Base-by-base conservation (phyloP, 1,140 invertebrate genomes). In the Brachionus angularis region DNA sequence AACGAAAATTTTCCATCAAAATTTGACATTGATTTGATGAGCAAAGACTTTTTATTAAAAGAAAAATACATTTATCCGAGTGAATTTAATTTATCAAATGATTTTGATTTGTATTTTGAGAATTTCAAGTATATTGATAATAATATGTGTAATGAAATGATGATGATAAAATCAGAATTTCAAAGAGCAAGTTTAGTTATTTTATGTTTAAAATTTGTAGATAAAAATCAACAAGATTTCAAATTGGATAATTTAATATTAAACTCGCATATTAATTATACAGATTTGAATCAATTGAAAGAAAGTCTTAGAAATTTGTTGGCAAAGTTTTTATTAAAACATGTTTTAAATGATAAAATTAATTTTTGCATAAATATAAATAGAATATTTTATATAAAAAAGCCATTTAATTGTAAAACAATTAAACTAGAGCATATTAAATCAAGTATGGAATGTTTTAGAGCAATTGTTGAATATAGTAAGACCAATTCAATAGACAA, bases 351-450 rank as follows among this genome's bases (percentile, higher is more conserved):
- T 8, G 53, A 58, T 10, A 36, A 36, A 42, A 58, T n/a, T n/a
- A n/a, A 58, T 23, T 58, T 39, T 16, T 12, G 21, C 1, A 10
- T 36, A 23, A 31, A 58, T 12, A 29, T 58, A 8, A 58, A 58
- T 39, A 18, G 33, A 4, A 23, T 58, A 23, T 58, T 31, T 14
- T 58, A 58, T 25, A 10, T 58, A 0, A 58, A 58, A 39, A 58
- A 58, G 27, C 53, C 53, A 0, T 23, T 34, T 10, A 58, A 58
- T 58, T 58, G 53, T 25, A 58, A 58, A 34, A 39, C 33, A 21
- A 58, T 58, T 23, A 58, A 58, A 58, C 39, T 58, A 14, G 53
- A 58, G 18, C 36, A 10, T 39, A 58, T 58, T 39, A 58, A 58
- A 23, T 39, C 53, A 25, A 58, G 53, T 12, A 58, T 34, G 7